Conservation (phyloP, 2,888 invertebrate species). For the Lasioglossum malachurum region DNA sequence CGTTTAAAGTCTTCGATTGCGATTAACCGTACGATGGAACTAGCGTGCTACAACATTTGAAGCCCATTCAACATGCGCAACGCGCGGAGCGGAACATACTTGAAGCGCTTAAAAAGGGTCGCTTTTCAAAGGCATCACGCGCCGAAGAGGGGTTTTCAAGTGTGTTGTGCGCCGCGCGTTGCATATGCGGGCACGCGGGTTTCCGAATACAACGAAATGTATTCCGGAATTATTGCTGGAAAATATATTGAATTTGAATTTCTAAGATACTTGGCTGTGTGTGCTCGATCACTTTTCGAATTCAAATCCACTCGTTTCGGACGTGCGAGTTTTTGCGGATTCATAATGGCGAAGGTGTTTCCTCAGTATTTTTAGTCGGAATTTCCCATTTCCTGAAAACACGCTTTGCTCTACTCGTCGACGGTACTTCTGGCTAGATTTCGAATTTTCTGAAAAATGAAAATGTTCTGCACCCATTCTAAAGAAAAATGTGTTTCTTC, state of each 20-base stretch:
- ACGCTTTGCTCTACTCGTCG: background rate
- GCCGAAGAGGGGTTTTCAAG: conserved; percentile 5
- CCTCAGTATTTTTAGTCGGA: background rate
- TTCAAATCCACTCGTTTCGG: background rate
- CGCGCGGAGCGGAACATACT: conserved; percentile 2
- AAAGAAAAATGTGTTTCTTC: background rate
- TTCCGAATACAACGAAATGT: background rate
- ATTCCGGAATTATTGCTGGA: conserved; percentile 1
- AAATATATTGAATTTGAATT: conserved; percentile 10
- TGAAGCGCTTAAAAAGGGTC: conserved; percentile 28
- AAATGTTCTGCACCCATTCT: background rate
- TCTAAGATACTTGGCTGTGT: conserved; percentile 5
- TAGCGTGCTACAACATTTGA: conserved; percentile 11
- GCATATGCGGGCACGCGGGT: conserved; percentile 5
- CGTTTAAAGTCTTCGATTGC: conserved; percentile 12
- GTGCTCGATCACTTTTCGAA: background rate
- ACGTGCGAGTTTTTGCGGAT: background rate
- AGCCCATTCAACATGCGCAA: conserved; percentile 8
- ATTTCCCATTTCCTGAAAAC: background rate
- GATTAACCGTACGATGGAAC: conserved; percentile 24
- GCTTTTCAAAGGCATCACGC: conserved; percentile 22
- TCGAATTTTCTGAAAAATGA: background rate
- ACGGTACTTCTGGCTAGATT: background rate
- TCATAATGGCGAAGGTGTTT: background rate
- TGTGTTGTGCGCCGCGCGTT: background rate